Base-by-base conservation (phyloP, 2,888 invertebrate species). In the Drosophila melanosoma region DNA sequence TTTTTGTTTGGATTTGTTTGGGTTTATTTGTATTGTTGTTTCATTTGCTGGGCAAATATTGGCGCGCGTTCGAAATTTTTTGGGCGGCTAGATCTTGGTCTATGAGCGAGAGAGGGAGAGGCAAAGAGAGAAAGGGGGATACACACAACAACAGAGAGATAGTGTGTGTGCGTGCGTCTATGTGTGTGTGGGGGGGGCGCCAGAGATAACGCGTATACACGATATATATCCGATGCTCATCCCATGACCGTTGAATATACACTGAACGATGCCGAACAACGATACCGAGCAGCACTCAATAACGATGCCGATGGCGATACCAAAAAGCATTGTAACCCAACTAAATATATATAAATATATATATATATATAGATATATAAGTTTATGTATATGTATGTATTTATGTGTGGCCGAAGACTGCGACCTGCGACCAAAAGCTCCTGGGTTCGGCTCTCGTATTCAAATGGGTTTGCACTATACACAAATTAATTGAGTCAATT, bases 381-480 rank as follows among this genome's bases (percentile, higher is more conserved):
- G 29, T 29, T 29, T 23, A 17, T 38, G 15, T 29, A 4, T 26
- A 3, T 33, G 3, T 23, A 17, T 52, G 15, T 35, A n/a, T n/a
- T n/a, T n/a, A n/a, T n/a, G n/a, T 26, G n/a, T 56, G 38, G 3
- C 26, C 59, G 26, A 59, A 49, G 23, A 35, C 26, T 23, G 40
- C n/a, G 29, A 2, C 29, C 26, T 42, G 20, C 4, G 32, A n/a
- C 32, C 49, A 35, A 40, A 26, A 51, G 33, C 52, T 51, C 42
- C 35, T 68, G 20, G 29, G 15, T 29, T 45, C 42, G 49, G n/a
- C 17, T 45, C 63, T 48, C 54, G 42, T 42, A 52, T 52, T 80
- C 59, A 71, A 82, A 86, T 87, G 77, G 75, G 85, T 86, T 85
- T 85, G 86, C 75, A 85, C 74, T 89, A 76, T 71, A 87, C 76